Conservation (phyloP, 2,113 vertebrate species). For the Epinephelus cyanopodus region DNA sequence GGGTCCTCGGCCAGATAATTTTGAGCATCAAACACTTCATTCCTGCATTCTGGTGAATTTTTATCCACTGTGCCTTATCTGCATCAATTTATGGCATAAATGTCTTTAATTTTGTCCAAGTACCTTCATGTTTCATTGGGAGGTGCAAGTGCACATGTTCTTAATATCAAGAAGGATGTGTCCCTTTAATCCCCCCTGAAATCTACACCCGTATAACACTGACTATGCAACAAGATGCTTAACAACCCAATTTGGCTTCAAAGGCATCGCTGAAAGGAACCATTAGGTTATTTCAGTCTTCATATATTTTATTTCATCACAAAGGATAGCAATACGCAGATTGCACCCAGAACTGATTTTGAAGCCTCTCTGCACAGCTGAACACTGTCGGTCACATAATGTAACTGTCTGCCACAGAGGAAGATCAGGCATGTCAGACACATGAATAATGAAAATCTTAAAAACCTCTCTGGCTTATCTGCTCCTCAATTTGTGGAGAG, state of each 20-base stretch:
- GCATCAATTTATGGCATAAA: too few relatives aligned
- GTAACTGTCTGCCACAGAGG: conserved; percentile 31
- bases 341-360: conserved; percentile 9
- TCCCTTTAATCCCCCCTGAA: too few relatives aligned
- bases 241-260: background rate
- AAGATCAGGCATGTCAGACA: conserved; percentile 40
- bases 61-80: too few relatives aligned
- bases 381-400: conserved; percentile 34
- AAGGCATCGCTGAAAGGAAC: background rate
- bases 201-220: too few relatives aligned
- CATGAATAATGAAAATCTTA: conserved; percentile 60
- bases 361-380: conserved; percentile 15
- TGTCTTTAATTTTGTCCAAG: too few relatives aligned
- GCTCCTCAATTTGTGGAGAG: conserved; percentile 14
- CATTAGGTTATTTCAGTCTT: background rate
- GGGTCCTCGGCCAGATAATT: too few relatives aligned
- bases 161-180: too few relatives aligned
- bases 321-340: background rate
- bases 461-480: conserved; percentile 51
- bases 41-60: too few relatives aligned
- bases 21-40: too few relatives aligned
- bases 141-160: too few relatives aligned
- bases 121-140: too few relatives aligned
- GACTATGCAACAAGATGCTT: background rate
- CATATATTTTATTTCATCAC: conserved; percentile 5